phyloP scores from a whole-genome alignment of 2,797 vertebrate species.

The Melanotaenia parkinsoni region DNA sequence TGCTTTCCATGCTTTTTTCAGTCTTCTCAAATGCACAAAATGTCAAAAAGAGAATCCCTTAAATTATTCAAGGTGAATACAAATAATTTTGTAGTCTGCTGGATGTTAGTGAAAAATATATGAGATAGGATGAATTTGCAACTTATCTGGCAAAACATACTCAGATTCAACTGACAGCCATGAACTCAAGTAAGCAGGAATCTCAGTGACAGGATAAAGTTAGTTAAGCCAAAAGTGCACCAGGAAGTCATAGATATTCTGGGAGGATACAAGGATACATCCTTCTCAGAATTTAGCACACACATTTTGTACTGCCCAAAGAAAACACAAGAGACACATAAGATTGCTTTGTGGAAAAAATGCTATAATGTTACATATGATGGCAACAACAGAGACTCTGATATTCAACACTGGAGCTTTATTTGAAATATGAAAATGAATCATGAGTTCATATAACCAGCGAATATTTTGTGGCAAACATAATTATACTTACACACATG shows the following conservation, averaged over 20 bases:
- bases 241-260: conserved; percentile 12
- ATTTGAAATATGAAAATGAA: conserved; percentile 18
- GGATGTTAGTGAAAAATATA: not conserved
- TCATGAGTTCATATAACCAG: conserved; percentile 11
- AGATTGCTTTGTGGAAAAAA: not conserved
- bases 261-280: not conserved
- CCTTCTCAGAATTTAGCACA: not conserved
- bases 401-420: not conserved
- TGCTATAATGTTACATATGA: not conserved
- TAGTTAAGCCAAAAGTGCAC: not conserved
- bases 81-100: not conserved
- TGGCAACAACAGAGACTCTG: not conserved
- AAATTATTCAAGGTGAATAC: not conserved
- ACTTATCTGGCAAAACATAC: not conserved
- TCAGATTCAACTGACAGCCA: not conserved
- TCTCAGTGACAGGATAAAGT: not conserved
- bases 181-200: not conserved
- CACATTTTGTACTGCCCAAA: not conserved
- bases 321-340: not conserved
- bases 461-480: not conserved
- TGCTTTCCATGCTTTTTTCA: not conserved
- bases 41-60: not conserved
- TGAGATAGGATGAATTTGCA: not conserved
- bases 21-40: not conserved
- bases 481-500: not conserved